phyloP scores from a whole-genome alignment of 2,888 invertebrate species.

The Diaprepes abbreviatus region DNA sequence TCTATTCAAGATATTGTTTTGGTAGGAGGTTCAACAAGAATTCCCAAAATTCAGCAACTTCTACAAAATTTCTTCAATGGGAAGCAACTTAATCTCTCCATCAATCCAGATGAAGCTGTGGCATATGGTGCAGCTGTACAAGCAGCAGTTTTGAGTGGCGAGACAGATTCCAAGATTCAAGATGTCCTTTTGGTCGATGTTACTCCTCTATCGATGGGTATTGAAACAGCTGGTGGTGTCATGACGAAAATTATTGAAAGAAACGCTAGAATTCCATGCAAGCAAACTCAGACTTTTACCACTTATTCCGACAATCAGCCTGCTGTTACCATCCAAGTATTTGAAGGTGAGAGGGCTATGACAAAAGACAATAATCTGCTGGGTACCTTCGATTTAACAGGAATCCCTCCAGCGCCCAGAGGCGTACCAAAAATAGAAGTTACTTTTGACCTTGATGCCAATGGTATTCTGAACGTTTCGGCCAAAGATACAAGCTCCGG shows the following conservation, averaged over 20 bases:
- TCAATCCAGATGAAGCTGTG: constrained; percentile 65
- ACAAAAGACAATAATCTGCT: constrained; percentile 82
- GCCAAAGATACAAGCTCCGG: constrained; percentile 75
- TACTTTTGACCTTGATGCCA: constrained; percentile 80
- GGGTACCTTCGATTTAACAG: constrained; percentile 76
- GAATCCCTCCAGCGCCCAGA: constrained; percentile 78
- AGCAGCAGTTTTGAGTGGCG: constrained; percentile 63
- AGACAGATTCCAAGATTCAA: constrained; percentile 79
- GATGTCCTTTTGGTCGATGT: constrained; percentile 81
- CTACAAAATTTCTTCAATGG: constrained; percentile 83
- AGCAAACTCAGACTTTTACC: constrained; percentile 73
- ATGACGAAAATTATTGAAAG: constrained; percentile 77
- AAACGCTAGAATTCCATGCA: constrained; percentile 72
- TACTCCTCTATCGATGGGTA: constrained; percentile 79
- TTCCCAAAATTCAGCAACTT: constrained; percentile 83
- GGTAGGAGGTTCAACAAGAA: constrained; percentile 86
- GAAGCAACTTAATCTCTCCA: constrained; percentile 62
- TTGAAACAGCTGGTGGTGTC: constrained; percentile 86
- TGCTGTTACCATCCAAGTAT: constrained; percentile 73
- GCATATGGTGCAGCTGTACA: constrained; percentile 65
- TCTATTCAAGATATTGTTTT: constrained; percentile 84
- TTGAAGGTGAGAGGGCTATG: constrained; percentile 84
- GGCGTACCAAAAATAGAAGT: constrained; percentile 79
- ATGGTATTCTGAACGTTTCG: constrained; percentile 76
- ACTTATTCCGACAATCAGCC: constrained; percentile 79